Conservation (phyloP, 2,797 vertebrate genomes). For the Jordanella pulchra region DNA sequence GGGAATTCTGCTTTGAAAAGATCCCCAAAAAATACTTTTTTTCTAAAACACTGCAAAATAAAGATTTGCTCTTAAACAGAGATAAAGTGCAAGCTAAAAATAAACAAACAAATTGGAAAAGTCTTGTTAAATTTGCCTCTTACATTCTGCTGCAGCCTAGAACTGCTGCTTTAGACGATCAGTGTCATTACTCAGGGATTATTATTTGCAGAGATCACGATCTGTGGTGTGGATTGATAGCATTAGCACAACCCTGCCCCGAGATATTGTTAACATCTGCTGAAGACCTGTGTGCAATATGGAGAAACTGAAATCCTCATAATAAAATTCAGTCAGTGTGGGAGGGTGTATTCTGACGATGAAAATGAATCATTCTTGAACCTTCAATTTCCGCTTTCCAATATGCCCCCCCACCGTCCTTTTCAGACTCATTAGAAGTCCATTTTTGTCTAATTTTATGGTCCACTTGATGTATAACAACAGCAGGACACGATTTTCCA, state of each 20-base stretch:
- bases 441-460: conserved; percentile 15
- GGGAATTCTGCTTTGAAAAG: conserved; percentile 14
- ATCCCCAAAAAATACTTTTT: conserved; percentile 7
- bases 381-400: conserved; percentile 31
- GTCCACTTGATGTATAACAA: conserved; percentile 29
- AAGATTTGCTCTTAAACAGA: neutral
- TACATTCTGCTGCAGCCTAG: conserved; percentile 29
- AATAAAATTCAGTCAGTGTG: conserved; percentile 48
- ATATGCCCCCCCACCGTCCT: conserved; percentile 15
- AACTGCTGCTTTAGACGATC: conserved; percentile 37
- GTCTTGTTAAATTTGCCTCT: conserved; percentile 8
- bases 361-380: conserved; percentile 28
- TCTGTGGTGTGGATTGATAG: conserved; percentile 29
- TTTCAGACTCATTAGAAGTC: conserved; percentile 29
- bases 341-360: conserved; percentile 30
- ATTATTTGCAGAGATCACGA: conserved; percentile 55
- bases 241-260: conserved; percentile 12
- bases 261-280: conserved; percentile 42
- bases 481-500: conserved; percentile 1
- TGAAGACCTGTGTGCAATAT: conserved; percentile 25
- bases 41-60: neutral
- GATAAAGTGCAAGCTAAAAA: conserved; percentile 4
- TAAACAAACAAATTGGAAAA: conserved; percentile 13
- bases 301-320: conserved; percentile 30
- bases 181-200: conserved; percentile 50